Conservation (phyloP, 2,888 invertebrate genomes). For the Chesias legatella region DNA sequence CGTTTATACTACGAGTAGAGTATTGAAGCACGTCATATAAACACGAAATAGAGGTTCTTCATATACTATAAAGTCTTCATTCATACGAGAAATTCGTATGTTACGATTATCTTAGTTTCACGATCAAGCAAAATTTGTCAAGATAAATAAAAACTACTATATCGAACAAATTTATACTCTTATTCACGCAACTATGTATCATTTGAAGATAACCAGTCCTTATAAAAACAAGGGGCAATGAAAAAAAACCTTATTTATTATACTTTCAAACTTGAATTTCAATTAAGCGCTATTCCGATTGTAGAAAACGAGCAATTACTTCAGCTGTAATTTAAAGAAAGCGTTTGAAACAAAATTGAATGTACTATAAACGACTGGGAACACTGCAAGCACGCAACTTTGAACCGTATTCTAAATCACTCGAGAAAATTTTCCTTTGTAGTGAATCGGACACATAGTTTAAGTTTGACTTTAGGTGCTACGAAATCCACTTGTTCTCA, state of each 20-base stretch:
- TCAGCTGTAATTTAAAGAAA: slow-evolving; percentile 28
- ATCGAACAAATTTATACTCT: background rate
- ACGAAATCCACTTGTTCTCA: slow-evolving; percentile 28
- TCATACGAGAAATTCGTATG: too few species aligned
- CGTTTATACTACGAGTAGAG: too few species aligned
- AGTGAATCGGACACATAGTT: slow-evolving; percentile 1
- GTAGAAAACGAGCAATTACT: slow-evolving; percentile 26
- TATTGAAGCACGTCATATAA: too few species aligned
- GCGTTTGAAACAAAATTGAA: slow-evolving; percentile 23
- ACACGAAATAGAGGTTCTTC: too few species aligned
- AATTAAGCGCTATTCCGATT: slow-evolving; percentile 27
- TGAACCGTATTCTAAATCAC: slow-evolving; percentile 1
- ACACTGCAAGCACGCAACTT: background rate
- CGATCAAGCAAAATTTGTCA: too few species aligned
- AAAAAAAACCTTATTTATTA: slow-evolving; percentile 17
- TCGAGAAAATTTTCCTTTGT: slow-evolving; percentile 4
- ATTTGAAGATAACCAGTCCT: too few species aligned
- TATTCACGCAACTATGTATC: too few species aligned
- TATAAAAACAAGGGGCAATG: slow-evolving; percentile 5
- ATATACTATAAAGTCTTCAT: too few species aligned
- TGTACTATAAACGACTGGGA: slow-evolving; percentile 5
- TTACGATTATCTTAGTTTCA: too few species aligned
- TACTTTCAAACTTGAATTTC: slow-evolving; percentile 22
- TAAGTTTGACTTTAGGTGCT: slow-evolving; percentile 13
- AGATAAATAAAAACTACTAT: background rate